Base-by-base conservation (phyloP, 2,113 vertebrate genomes). In the Chloropsis hardwickii region DNA sequence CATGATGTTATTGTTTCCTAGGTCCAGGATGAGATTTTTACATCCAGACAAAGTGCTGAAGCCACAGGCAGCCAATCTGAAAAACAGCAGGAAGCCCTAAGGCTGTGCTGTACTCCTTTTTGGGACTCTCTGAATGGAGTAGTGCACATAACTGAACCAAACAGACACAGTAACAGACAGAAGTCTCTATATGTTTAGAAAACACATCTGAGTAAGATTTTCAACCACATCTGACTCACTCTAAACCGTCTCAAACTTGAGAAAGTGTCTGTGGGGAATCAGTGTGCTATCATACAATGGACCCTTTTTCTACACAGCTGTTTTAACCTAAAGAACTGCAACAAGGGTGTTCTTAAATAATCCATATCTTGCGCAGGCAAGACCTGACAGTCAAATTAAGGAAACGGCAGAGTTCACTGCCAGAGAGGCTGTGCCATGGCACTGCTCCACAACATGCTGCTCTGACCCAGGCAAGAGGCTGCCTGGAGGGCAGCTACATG, bases 211-310 rank as follows among this genome's bases (percentile, higher is more conserved):
- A 84, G 40, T 42, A 89, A 51, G 22, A 7, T 72, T 83, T 89
- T 60, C 35, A 70, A 2, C 10, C 2, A 1, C 29, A 25, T 50
- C 47, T 78, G 62, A 8, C 31, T 73, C 20, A 13, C 13, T 42
- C 33, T 54, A 47, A 87, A 33, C 15, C 6, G 5, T 10, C 4
- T 69, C 25, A 57, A 15, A 69, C 5, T 39, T 57, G n/a, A 45
- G 24, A 28, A 65, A 29, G 3, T 9, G 16, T 33, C 40, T 9
- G 8, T 1, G 0, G 9, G 56, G 45, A 70, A 62, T 31, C 31
- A 31, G 5, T 9, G 5, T 28, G 33, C 40, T 25, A 19, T 48
- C 2, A 3, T 22, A 10, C 2, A 8, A 13, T 1, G 2, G 12
- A 51, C 5, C 6, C 5, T 51, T 77, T 51, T 39, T n/a, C 25